Percentiles rank a stretch among this genome's conserved stretches.
phyloP scores from a whole-genome alignment of 2,113 vertebrate species.

The Reinhardtius hippoglossoides region DNA sequence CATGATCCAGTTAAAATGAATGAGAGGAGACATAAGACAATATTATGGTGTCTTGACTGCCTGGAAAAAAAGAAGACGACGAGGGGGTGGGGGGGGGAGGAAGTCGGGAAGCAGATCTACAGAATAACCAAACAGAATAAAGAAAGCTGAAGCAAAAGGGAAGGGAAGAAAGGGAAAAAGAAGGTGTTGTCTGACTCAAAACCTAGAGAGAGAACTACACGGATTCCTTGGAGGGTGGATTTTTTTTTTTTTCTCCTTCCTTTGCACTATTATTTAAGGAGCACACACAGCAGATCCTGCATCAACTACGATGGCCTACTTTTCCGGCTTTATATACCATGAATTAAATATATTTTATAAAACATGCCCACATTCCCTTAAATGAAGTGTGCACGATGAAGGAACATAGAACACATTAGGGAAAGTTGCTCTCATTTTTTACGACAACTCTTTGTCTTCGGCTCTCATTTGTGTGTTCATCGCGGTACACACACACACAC shows the following conservation, averaged over 20 bases:
- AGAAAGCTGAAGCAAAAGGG: background rate
- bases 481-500: background rate
- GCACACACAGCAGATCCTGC: slow-evolving; percentile 69
- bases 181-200: slow-evolving; percentile 76
- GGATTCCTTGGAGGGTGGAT: slow-evolving; percentile 64
- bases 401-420: slow-evolving; percentile 66
- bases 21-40: slow-evolving; percentile 51
- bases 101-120: slow-evolving; percentile 36
- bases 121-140: slow-evolving; percentile 57
- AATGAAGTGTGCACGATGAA: slow-evolving; percentile 63
- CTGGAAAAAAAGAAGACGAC: background rate
- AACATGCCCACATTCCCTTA: slow-evolving; percentile 51
- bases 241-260: slow-evolving; percentile 39
- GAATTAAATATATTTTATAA: slow-evolving; percentile 79
- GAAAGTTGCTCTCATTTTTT: slow-evolving; percentile 66
- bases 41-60: slow-evolving; percentile 41
- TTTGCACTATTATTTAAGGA: slow-evolving; percentile 78
- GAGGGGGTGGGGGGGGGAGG: no score
- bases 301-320: slow-evolving; percentile 79
- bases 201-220: slow-evolving; percentile 73
- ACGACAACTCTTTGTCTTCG: slow-evolving; percentile 49
- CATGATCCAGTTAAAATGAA: slow-evolving; percentile 52
- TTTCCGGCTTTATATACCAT: slow-evolving; percentile 77
- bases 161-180: slow-evolving; percentile 30
- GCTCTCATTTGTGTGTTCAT: slow-evolving; percentile 16